A percentile compares a stretch with the other conserved stretches of the same genome.
Conservation (phyloP, 2,888 invertebrate species). For the Dysmachus trigonus region DNA sequence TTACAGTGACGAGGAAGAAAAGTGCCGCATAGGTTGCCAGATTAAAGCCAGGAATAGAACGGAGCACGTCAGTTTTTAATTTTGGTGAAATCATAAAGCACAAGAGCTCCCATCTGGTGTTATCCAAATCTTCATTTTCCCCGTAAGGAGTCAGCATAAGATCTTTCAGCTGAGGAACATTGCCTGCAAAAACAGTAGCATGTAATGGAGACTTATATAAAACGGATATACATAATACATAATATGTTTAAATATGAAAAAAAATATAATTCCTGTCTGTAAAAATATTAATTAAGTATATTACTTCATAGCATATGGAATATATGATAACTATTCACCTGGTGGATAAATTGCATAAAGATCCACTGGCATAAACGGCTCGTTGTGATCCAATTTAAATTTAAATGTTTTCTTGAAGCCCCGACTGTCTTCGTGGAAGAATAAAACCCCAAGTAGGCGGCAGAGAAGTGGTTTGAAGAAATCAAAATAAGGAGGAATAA, state of each 20-base stretch:
- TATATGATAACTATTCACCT: not conserved
- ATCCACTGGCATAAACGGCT: not conserved
- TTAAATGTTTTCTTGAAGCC: not conserved
- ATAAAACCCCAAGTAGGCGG: constrained; percentile 38
- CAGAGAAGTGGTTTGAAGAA: not conserved
- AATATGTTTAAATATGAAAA: too few species aligned
- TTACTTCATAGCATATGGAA: too few species aligned
- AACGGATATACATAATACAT: too few species aligned
- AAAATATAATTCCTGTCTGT: too few species aligned
- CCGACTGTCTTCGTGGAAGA: not conserved
- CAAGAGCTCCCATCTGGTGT: constrained; percentile 9
- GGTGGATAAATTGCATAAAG: constrained; percentile 12
- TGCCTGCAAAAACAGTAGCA: constrained; percentile 4
- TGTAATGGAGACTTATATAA: not conserved
- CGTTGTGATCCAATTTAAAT: not conserved
- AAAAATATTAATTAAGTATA: too few species aligned
- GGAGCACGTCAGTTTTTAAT: not conserved
- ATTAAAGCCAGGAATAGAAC: not conserved
- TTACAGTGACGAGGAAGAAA: constrained; percentile 37
- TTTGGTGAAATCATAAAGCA: constrained; percentile 43
- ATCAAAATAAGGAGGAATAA: constrained; percentile 37
- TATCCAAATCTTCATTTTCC: not conserved
- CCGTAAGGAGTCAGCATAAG: not conserved
- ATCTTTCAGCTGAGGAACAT: not conserved
- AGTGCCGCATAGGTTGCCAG: not conserved